Evolutionary conservation across 2,888 invertebrate genomes (phyloP), one percentile per base, ranked within the genome.

Genomic region (Schizotus pectinicornis): DNA sequence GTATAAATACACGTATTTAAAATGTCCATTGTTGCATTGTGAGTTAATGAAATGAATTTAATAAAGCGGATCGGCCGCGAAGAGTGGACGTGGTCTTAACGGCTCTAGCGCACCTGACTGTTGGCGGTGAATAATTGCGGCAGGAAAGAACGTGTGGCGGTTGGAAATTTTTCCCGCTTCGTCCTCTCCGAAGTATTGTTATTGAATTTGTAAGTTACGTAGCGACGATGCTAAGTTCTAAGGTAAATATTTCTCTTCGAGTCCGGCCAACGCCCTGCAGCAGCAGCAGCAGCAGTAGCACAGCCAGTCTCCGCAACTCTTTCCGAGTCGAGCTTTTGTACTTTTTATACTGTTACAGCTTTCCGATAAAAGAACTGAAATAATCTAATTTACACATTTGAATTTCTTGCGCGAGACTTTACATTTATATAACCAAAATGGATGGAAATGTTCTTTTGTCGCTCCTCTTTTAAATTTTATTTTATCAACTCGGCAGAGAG

Each of bases 301-400:
- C n/a, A n/a, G n/a, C n/a, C n/a, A n/a, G 63, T 65, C 64, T 52
- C 70, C 70, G 68, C 72, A 73, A 74, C 74, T 73, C 74, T 73
- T 75, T 73, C 67, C 62, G 49, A 53, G 56, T 63, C 46, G 46
- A 68, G 70, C 72, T 72, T 73, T 74, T 74, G 72, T 72, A 71
- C 72, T 73, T 74, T 74, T 74, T 72, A 75, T 75, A 75, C 76
- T 76, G 75, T 76, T 76, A 72, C 72, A 69, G 73, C 72, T 72
- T 72, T 73, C 67, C 74, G 73, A 76, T 76, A 76, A 77, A 76
- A 76, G 76, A 77, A 75, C 71, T 70, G 76, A 75, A 76, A 77
- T 78, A 78, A 78, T 78, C 77, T 75, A 77, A 78, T 78, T 77
- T 78, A 77, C 77, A 77, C 78, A 77, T 78, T 77, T 78, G 76